Conservation (phyloP, 2,797 vertebrate genomes). For the Acestrorhynchus altus region DNA sequence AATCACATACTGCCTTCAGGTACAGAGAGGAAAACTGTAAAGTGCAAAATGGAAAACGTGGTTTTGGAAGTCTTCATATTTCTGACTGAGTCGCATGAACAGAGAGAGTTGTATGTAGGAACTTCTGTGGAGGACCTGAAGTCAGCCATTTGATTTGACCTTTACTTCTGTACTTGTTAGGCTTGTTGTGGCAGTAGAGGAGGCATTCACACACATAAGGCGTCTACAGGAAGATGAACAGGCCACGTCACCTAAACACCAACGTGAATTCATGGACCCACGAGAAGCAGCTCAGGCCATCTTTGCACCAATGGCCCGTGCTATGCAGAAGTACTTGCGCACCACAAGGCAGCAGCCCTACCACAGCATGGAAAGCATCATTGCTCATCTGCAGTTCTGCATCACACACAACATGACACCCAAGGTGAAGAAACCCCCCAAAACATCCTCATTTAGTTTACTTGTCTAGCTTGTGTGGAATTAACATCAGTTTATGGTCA, state of each 20-base stretch:
- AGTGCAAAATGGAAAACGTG: no score
- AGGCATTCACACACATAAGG: conserved; percentile 96
- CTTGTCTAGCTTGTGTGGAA: no score
- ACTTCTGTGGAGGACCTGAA: no score
- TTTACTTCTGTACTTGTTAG: conserved; percentile 66
- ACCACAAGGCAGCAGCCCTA: conserved; percentile 96
- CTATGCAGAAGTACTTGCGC: conserved; percentile 96
- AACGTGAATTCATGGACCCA: conserved; percentile 92
- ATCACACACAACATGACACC: conserved; percentile 97
- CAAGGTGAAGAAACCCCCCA: conserved; percentile 84
- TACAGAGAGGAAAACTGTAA: no score
- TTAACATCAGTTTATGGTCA: no score
- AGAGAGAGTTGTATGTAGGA: no score
- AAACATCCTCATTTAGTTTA: no score
- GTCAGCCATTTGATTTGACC: neutral
- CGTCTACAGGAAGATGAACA: conserved; percentile 91
- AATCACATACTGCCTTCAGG: no score
- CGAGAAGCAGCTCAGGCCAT: conserved; percentile 96
- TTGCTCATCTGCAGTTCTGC: conserved; percentile 96
- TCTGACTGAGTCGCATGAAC: no score
- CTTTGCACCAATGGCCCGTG: conserved; percentile 95
- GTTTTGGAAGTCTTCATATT: no score
- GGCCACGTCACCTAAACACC: conserved; percentile 75
- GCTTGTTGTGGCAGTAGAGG: conserved; percentile 94
- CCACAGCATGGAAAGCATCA: conserved; percentile 99